Percentiles rank a stretch among this genome's conserved stretches.
These are phyloP conservation scores for Capitulum mitella DNA, from an alignment of 2,888 invertebrate species.

Conservation along the genomic window DNA sequence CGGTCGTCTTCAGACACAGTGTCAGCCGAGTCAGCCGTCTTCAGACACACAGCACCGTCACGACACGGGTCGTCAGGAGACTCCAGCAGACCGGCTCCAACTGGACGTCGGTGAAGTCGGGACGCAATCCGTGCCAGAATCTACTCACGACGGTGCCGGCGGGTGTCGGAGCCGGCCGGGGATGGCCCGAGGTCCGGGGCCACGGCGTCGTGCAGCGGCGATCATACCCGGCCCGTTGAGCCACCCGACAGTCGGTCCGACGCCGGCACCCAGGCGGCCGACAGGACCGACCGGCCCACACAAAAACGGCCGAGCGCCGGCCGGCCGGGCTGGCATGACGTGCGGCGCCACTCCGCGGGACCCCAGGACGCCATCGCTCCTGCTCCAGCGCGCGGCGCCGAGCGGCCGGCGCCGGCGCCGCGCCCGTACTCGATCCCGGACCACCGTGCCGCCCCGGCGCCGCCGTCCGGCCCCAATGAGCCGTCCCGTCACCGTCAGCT, in stretches of 20 bases:
- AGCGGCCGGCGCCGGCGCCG: neutral
- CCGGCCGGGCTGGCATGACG: neutral
- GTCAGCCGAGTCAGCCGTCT: too few relatives aligned
- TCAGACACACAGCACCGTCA: too few relatives aligned
- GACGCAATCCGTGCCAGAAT: too few relatives aligned
- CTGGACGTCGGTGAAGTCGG: too few relatives aligned
- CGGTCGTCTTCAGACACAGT: neutral
- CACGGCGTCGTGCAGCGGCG: too few relatives aligned
- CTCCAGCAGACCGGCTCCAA: too few relatives aligned
- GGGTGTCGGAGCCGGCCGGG: too few relatives aligned
- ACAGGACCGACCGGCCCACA: too few relatives aligned
- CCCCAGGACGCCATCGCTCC: neutral
- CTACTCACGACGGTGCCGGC: too few relatives aligned
- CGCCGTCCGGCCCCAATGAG: neutral
- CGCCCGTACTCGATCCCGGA: too few relatives aligned
- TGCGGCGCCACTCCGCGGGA: neutral
- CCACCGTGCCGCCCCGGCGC: neutral
- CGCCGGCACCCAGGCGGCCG: neutral
- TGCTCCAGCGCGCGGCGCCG: neutral
- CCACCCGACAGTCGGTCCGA: neutral
- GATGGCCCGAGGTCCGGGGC: too few relatives aligned
- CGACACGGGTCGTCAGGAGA: too few relatives aligned
- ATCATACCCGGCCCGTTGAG: neutral
- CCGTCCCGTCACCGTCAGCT: neutral
- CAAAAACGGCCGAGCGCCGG: neutral